Base-by-base conservation (phyloP, 2,888 invertebrate genomes). In the Philhelius pedissequus region DNA sequence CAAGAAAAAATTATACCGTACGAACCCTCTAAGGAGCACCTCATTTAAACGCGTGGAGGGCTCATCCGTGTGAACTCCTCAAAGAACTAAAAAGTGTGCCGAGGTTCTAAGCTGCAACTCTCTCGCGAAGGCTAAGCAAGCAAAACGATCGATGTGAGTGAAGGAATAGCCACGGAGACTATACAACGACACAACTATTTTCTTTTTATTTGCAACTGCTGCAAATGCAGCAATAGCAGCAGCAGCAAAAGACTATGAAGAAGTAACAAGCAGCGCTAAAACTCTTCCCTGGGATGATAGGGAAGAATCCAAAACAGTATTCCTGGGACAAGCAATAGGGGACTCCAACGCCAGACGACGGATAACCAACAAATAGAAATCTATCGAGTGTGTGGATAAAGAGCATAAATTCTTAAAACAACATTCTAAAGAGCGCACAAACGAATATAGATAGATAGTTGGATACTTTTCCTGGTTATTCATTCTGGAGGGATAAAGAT, bases 51-150 rank as follows among this genome's bases (percentile, higher is more conserved):
- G 84, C 84, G 80, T 84, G 80, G 84, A 84, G 84, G 84, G 84
- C 84, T 84, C 84, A 84, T 84, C 84, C 84, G 84, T 84, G 84
- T 84, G 84, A 84, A 84, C 84, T 84, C 84, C 79, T 76, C 84
- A 84, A 84, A 84, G 84, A 80, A 84, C 84, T 79, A 84, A 84
- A 76, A 84, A 84, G 84, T 84, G 84, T 84, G 84, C 84, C 84
- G 84, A 79, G 79, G 84, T 84, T 84, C 84, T 84, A 84, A 84
- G 66, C 80, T 80, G 79, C 84, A 84, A 79, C 71, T 84, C 84
- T 80, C 76, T 80, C 64, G 75, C 84, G 84, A 84, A 84, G 84
- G 84, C 84, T 80, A 84, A 84, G 71, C 20, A 84, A 71, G 69
- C 71, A 83, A 83, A 83, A 64, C 78, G 83, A 83, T 83, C 80